phyloP scores from a whole-genome alignment of 1,140 invertebrate species.

The Manduca sexta region DNA sequence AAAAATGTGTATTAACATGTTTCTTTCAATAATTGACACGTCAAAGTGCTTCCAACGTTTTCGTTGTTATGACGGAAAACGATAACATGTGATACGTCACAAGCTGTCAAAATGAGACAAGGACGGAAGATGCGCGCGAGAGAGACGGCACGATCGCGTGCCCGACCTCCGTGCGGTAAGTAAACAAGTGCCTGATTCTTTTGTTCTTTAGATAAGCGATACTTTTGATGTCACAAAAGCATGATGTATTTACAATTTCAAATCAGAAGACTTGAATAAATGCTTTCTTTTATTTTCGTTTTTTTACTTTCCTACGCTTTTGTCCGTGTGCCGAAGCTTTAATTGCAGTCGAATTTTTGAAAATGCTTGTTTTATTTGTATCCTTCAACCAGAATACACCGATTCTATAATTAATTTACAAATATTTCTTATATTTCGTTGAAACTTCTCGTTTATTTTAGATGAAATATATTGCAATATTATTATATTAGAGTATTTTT shows the following conservation, averaged over 20 bases:
- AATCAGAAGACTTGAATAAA: background rate
- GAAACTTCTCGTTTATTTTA: no score
- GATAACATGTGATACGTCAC: constrained; percentile 34
- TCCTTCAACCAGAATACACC: no score
- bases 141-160: constrained; percentile 30
- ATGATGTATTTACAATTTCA: background rate
- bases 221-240: constrained; percentile 1
- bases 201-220: background rate
- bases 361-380: no score
- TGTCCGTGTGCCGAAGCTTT: no score
- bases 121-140: constrained; percentile 23
- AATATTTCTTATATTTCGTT: no score
- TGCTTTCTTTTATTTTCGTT: background rate
- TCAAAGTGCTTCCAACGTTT: background rate
- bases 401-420: no score
- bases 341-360: no score
- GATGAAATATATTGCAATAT: no score
- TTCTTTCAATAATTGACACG: background rate
- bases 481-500: no score
- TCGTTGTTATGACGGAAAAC: constrained; percentile 18
- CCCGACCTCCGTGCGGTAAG: constrained; percentile 25
- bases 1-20: background rate
- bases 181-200: constrained; percentile 19
- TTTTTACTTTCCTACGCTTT: constrained; percentile 8
- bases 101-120: constrained; percentile 48